A percentile compares a stretch with the other conserved stretches of the same genome.
phyloP scores from a whole-genome alignment of 2,888 invertebrate species.

The Argyresthia goedartella region DNA sequence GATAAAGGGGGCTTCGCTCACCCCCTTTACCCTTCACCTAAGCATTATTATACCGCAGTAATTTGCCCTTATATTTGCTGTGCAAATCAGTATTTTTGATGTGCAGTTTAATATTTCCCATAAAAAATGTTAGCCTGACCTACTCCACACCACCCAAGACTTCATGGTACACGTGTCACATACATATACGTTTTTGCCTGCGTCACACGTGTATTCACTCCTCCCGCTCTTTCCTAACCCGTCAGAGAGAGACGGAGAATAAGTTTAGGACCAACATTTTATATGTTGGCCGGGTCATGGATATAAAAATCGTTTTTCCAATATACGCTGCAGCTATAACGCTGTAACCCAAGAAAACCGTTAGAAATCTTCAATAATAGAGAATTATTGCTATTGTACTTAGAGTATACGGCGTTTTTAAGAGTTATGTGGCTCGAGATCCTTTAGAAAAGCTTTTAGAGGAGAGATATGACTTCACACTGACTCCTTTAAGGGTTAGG shows the following conservation, averaged over 20 bases:
- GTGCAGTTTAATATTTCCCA: too few relatives aligned
- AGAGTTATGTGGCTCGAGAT: slow-evolving; percentile 12
- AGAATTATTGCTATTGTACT: slow-evolving; percentile 45
- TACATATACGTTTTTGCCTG: slow-evolving; percentile 41
- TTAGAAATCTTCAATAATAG: slow-evolving; percentile 54
- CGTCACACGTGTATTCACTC: slow-evolving; percentile 52
- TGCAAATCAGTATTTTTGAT: too few relatives aligned
- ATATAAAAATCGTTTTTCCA: slow-evolving; percentile 67
- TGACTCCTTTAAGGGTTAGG: not conserved
- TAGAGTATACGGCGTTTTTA: slow-evolving; percentile 21
- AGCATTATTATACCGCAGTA: too few relatives aligned
- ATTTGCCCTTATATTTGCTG: too few relatives aligned
- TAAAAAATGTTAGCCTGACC: not conserved
- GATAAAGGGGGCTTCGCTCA: too few relatives aligned
- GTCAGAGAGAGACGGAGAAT: slow-evolving; percentile 32
- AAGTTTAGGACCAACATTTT: slow-evolving; percentile 68
- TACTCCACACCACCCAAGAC: slow-evolving; percentile 29
- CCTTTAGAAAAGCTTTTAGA: not conserved
- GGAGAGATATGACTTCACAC: not conserved
- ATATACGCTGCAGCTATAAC: slow-evolving; percentile 25
- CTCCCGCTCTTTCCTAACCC: slow-evolving; percentile 33
- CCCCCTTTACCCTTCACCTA: too few relatives aligned
- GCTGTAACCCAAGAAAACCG: slow-evolving; percentile 37
- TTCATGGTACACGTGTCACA: slow-evolving; percentile 36
- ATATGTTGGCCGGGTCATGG: slow-evolving; percentile 71